Evolutionary conservation across 1,140 invertebrate genomes (phyloP).

Genomic region (Steinernema khuongi): DNA sequence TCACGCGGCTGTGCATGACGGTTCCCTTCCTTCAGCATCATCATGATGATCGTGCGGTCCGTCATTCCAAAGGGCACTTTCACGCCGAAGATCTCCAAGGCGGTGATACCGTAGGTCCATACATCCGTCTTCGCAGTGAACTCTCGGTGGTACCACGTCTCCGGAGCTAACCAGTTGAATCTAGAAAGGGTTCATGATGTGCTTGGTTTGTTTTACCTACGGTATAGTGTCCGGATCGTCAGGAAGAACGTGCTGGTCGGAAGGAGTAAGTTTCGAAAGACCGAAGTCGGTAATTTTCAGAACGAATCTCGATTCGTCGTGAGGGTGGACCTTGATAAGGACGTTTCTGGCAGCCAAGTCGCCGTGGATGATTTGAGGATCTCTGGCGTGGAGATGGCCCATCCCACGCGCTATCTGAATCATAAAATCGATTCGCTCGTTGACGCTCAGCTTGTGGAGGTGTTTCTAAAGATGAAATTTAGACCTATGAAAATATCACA

Average conservation of each 20-base stretch:
- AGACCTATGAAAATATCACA: background rate
- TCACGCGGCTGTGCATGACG: background rate
- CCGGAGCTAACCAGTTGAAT: constrained; percentile 16
- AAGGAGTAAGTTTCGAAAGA: constrained; percentile 12
- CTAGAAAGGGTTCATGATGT: background rate
- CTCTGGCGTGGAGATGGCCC: constrained; percentile 20
- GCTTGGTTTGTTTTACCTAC: constrained; percentile 16
- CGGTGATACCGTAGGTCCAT: constrained; percentile 17
- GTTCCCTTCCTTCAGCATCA: background rate
- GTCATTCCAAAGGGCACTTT: background rate
- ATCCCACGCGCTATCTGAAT: constrained; percentile 22
- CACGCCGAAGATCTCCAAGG: background rate
- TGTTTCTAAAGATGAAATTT: background rate
- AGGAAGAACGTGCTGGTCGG: background rate
- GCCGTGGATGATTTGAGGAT: constrained; percentile 24
- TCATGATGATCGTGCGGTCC: background rate
- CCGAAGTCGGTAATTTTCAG: constrained; percentile 20
- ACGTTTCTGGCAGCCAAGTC: constrained; percentile 30
- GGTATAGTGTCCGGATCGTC: constrained; percentile 21
- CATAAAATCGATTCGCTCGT: background rate
- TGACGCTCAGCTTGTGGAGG: background rate
- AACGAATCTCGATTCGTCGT: constrained; percentile 10
- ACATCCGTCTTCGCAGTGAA: constrained; percentile 5
- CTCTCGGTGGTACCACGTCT: constrained; percentile 7
- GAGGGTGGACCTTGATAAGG: constrained; percentile 24